These are phyloP conservation scores for Cariama cristata DNA, from an alignment of 2,113 vertebrate genomes.

Conservation along the genomic window DNA sequence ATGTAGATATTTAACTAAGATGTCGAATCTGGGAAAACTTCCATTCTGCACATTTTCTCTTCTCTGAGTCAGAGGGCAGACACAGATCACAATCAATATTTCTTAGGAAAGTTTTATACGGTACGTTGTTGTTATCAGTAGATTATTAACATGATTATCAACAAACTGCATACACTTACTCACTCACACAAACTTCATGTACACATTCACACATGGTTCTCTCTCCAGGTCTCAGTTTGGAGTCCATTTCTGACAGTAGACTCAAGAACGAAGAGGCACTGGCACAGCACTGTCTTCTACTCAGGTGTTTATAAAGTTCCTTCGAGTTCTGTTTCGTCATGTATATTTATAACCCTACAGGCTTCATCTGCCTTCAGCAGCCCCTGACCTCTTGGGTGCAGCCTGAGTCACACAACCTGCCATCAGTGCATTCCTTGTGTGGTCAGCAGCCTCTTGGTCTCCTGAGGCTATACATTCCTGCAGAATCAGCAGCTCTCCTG, in stretches of 20 bases:
- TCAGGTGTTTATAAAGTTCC: background rate
- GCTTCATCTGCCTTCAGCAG: background rate
- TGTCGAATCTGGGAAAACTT: background rate
- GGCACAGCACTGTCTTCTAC: background rate
- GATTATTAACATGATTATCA: background rate
- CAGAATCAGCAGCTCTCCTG: background rate
- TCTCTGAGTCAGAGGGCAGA: background rate
- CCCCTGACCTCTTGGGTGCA: background rate
- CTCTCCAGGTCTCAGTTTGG: background rate
- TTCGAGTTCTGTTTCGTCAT: background rate
- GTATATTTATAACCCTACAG: background rate
- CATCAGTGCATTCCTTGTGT: fast-evolving
- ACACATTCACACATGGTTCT: background rate
- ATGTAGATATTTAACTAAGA: background rate
- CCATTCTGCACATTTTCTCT: background rate
- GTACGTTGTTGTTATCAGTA: background rate
- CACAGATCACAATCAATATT: background rate
- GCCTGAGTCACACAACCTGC: background rate
- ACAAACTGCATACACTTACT: background rate
- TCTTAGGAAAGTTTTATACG: background rate
- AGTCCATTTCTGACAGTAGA: background rate
- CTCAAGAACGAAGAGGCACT: background rate
- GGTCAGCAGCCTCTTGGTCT: background rate
- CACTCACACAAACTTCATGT: background rate
- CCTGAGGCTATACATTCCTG: background rate